Evolutionary conservation across 2,888 invertebrate genomes (phyloP), one percentile per base, ranked within the genome.

Genomic region (Coelogynopora nodosa): DNA sequence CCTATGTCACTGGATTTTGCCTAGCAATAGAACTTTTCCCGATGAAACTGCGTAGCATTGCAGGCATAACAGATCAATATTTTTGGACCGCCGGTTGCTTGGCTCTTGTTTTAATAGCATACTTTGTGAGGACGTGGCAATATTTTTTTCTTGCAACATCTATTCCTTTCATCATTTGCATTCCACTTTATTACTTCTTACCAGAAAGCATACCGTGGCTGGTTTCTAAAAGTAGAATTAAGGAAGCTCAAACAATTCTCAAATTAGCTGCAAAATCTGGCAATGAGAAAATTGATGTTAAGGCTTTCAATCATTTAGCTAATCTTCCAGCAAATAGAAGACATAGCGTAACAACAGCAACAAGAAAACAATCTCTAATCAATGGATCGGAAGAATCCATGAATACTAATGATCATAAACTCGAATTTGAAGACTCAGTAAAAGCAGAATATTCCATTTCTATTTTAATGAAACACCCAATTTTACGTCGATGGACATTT

Each of bases 131-230:
- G 82, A 28, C 26, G 30, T 86, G 86, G 86, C n/a, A 30, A n/a
- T 74, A 31, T 30, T 86, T 74, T 31, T 86, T 82, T 84, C 13
- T 82, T n/a, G 31, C 31, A 80, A 86, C 86, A 83, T 82, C 86
- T 26, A 10, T 86, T 23, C 74, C 86, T n/a, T 31, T 86, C 28
- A 1, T 82, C n/a, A 74, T 80, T 26, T 86, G 26, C 28, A 67
- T 67, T 67, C 30, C 74, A 67, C n/a, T 85, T 67, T 49, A 31
- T 85, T 86, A 30, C 27, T 80, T 29, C 80, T 23, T 86, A 27
- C 86, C 86, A 2, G 86, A 86, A 86, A 86, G 86, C 29, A 86
- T 86, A 83, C 80, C 80, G 0, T 86, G 86, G 86, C 30, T 86
- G 23, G 23, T 85, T 0, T 23, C 86, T 2, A 86, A 86, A 86